A percentile compares a stretch with the other conserved stretches of the same genome.
Evolutionary conservation across 2,888 invertebrate species (phyloP).

Genomic region (Agrilus biguttatus): DNA sequence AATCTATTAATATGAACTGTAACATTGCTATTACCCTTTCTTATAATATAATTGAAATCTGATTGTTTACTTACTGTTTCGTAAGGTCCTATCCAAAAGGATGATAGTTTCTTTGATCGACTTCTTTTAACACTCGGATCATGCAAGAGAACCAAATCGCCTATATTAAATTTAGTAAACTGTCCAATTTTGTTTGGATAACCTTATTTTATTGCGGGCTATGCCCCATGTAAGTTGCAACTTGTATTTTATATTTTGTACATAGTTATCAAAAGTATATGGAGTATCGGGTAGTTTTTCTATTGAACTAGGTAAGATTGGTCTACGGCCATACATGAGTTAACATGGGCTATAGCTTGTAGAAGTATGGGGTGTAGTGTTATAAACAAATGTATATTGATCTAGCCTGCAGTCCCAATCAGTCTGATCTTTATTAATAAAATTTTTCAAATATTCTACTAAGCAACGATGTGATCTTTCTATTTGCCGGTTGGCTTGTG

Average conservation of each 20-base stretch:
- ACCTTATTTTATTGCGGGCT: neutral
- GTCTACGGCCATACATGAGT: conserved; percentile 12
- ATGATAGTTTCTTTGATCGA: too few relatives aligned
- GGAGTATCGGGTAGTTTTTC: conserved; percentile 10
- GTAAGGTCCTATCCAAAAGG: too few relatives aligned
- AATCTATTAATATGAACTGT: too few relatives aligned
- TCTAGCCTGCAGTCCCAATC: neutral
- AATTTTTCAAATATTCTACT: too few relatives aligned
- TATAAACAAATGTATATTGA: too few relatives aligned
- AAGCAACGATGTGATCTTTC: too few relatives aligned
- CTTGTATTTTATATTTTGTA: neutral
- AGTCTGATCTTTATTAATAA: conserved; percentile 10
- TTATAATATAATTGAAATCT: too few relatives aligned
- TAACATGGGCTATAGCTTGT: conserved; percentile 12
- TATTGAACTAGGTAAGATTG: conserved; percentile 10
- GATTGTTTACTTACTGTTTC: too few relatives aligned
- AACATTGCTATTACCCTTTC: too few relatives aligned
- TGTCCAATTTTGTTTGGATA: conserved; percentile 6
- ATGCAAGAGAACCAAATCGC: too few relatives aligned
- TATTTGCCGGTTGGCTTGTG: too few relatives aligned
- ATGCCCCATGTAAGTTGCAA: neutral
- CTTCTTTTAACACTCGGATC: too few relatives aligned
- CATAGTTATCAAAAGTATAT: conserved; percentile 6
- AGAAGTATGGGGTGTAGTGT: conserved; percentile 7
- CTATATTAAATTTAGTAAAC: neutral